Base-by-base conservation (phyloP, 2,888 invertebrate genomes). In the Heliconius erato region DNA sequence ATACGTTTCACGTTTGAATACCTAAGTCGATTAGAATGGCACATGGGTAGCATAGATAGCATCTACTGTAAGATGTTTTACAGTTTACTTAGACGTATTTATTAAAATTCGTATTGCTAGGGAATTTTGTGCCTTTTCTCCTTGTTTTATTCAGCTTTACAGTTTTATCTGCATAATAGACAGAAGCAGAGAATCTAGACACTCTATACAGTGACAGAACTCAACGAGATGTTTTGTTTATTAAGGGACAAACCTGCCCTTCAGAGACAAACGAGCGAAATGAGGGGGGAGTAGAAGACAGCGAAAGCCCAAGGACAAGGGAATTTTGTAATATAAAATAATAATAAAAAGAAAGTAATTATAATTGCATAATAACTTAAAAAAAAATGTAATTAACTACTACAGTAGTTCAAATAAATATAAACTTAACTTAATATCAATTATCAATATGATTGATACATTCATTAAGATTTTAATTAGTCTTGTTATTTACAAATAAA, bases 391-490 rank as follows among this genome's bases (percentile, higher is more conserved):
- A 63, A n/a, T 3, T 2, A 16, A 69, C 16, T 72, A 26, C 72
- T 49, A 16, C 26, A 72, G 14, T 44, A 72, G 3, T 63, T 63
- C 14, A 26, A 35, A 5, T 59, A 14, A 14, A 49, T 49, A 78
- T n/a, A 78, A 68, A 68, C 3, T 28, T 26, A 26, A 44, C 12
- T 44, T 40, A 67, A 6, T 44, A 67, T 11, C 32, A 23, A 59
- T 59, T 59, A 44, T 78, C 14, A 26, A 23, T 67, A 49, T 78
- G 68, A 78, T 78, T 49, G 78, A 78, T 78, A 6, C 28, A 49
- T 32, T 44, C 67, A 28, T 78, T 68, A 78, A 23, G 28, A 49
- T 68, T 28, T 68, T 78, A 78, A 78, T 78, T 78, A 78, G 28
- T 28, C 44, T 49, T 63, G 63, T 67, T 78, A 78, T 67, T 32